Base-by-base conservation (phyloP, 2,888 invertebrate genomes). In the Chouioia cunea region DNA sequence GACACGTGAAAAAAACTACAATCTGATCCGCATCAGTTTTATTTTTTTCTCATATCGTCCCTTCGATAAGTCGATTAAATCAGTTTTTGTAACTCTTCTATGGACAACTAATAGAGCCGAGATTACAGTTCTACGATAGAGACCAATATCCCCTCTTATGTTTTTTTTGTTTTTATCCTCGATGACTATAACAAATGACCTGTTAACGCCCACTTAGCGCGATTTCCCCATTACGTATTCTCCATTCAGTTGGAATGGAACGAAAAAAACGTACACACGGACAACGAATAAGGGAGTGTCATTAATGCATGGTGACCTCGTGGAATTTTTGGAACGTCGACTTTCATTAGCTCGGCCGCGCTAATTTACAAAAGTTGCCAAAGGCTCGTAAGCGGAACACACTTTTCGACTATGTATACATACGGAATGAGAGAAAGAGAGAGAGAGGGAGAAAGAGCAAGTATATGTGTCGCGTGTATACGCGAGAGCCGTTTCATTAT, bases 401-500 rank as follows among this genome's bases (percentile, higher is more conserved):
- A 56, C 48, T 60, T 56, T 64, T 65, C 43, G 36, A 43, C 48
- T 10, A 22, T 43, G 36, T 36, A 56, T 57, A 57, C 47, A 36
- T 36, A 36, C 36, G 36, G 10, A 36, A 36, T 12, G 4, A 36
- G 36, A 12, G 1, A 12, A 12, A 10, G 36, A 10, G 1, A 12
- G 36, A 10, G 36, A 10, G 36, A 36, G 36, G 36, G 36, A 36
- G 36, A 36, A 12, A 27, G 27, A 2, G 6, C 36, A 36, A 36
- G 6, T 36, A 36, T 3, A 8, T 6, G 36, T 36, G 10, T 36
- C 8, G 16, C 52, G 27, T 44, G n/a, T 50, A 44, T n/a, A n/a
- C 56, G 60, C n/a, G 22, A 54, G 53, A 36, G 43, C 62, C 48
- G 54, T 62, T 68, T 68, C 68, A 68, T 68, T 68, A 68, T 68